Percentiles rank a stretch among this genome's conserved stretches.
Conservation (phyloP, 2,113 vertebrate genomes). For the Toxostoma redivivum region DNA sequence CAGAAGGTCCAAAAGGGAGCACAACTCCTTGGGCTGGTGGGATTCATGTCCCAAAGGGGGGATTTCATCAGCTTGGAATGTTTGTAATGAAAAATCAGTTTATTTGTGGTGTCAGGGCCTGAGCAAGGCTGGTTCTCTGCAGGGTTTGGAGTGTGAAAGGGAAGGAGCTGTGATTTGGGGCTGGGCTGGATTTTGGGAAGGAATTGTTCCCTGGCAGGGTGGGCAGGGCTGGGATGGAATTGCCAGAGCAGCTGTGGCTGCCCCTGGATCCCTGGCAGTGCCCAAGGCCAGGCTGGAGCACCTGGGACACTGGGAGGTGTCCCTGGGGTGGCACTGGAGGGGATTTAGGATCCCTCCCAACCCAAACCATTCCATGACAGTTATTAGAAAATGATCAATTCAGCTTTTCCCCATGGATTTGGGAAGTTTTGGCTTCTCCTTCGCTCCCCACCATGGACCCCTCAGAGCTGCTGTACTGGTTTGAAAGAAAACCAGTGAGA, state of each 20-base stretch:
- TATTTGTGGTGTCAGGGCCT: not conserved
- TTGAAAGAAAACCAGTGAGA: too few relatives aligned
- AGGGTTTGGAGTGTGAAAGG: not conserved
- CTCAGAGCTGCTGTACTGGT: accelerated
- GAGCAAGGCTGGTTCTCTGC: not conserved
- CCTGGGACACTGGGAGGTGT: not conserved
- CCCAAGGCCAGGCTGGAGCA: not conserved
- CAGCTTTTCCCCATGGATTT: accelerated
- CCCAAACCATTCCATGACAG: not conserved
- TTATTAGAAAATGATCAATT: not conserved
- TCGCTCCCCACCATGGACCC: accelerated
- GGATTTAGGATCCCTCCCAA: not conserved
- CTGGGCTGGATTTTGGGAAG: not conserved
- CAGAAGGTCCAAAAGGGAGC: accelerated
- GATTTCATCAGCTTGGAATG: not conserved
- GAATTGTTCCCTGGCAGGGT: not conserved
- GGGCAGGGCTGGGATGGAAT: not conserved
- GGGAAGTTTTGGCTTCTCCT: not conserved
- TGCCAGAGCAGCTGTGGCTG: not conserved
- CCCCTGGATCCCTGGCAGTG: not conserved
- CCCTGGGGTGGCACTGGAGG: accelerated
- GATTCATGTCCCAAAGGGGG: not conserved
- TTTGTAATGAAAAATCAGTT: not conserved
- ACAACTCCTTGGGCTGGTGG: not conserved
- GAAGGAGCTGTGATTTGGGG: not conserved